phyloP scores from a whole-genome alignment of 2,797 vertebrate genomes.

The Sarcophilus harrisii region DNA sequence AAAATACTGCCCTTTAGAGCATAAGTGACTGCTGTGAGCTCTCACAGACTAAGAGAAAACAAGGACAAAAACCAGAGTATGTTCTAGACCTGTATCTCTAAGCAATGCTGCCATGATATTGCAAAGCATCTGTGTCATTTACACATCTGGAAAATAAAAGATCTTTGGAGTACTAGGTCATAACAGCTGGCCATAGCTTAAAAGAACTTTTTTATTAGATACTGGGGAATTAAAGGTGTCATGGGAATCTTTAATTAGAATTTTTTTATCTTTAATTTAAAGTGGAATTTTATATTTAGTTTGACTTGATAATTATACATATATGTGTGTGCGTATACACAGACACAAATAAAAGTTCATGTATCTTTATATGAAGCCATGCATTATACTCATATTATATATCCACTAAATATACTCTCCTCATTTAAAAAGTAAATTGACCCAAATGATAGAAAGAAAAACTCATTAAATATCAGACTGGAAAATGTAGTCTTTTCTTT shows the following conservation, averaged over 20 bases:
- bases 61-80: not conserved
- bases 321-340: not conserved
- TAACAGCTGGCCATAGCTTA: constrained; percentile 19
- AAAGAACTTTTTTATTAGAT: constrained; percentile 3
- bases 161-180: constrained; percentile 1
- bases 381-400: not conserved
- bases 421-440: constrained; percentile 7
- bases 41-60: not conserved
- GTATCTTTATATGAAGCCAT: not conserved
- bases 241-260: constrained; percentile 31
- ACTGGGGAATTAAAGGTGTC: not conserved
- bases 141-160: constrained; percentile 26
- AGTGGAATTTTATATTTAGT: constrained; percentile 28
- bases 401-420: not conserved
- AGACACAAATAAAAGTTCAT: not conserved
- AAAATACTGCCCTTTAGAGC: not conserved
- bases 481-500: not conserved
- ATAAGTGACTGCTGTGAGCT: not conserved
- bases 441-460: not conserved
- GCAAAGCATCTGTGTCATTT: not conserved
- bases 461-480: not conserved
- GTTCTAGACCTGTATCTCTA: not conserved
- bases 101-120: not conserved
- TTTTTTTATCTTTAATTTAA: constrained; percentile 27
- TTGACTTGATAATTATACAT: constrained; percentile 1